Conservation (phyloP, 2,888 invertebrate species). For the Mesorhabditis spiculigera region DNA sequence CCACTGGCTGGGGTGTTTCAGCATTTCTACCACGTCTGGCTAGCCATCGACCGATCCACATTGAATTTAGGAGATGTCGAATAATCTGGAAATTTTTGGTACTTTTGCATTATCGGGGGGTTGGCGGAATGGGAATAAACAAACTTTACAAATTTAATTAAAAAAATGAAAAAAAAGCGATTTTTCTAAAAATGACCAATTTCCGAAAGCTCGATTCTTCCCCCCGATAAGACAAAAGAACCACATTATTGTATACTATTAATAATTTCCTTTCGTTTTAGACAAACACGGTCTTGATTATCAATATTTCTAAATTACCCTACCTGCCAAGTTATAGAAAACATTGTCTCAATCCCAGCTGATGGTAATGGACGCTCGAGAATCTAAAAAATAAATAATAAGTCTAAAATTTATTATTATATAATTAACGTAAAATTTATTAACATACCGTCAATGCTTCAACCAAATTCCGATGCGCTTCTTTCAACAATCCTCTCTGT, state of each 20-base stretch:
- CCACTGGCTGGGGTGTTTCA: conserved; percentile 39
- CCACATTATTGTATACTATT: no score
- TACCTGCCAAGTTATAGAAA: conserved; percentile 42
- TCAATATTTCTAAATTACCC: conserved; percentile 12
- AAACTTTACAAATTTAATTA: no score
- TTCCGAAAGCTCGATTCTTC: no score
- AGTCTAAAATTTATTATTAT: no score
- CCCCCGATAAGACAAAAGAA: no score
- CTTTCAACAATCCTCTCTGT: conserved; percentile 43
- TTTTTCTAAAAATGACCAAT: no score
- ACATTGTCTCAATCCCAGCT: conserved; percentile 42
- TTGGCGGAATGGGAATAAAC: no score
- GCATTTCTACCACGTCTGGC: conserved; percentile 26
- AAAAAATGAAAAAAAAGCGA: not conserved
- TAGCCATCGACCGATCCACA: conserved; percentile 53
- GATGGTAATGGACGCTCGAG: conserved; percentile 49
- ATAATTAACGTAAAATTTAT: no score
- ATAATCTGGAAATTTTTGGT: conserved; percentile 37
- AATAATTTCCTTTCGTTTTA: no score
- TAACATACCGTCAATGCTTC: conserved; percentile 43
- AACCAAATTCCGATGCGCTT: conserved; percentile 49
- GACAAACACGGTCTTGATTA: no score
- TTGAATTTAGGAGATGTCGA: conserved; percentile 48
- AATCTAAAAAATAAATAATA: conserved; percentile 26
- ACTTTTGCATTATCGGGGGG: no score